phyloP scores from a whole-genome alignment of 2,113 vertebrate genomes.

The Laticauda laticaudata region DNA sequence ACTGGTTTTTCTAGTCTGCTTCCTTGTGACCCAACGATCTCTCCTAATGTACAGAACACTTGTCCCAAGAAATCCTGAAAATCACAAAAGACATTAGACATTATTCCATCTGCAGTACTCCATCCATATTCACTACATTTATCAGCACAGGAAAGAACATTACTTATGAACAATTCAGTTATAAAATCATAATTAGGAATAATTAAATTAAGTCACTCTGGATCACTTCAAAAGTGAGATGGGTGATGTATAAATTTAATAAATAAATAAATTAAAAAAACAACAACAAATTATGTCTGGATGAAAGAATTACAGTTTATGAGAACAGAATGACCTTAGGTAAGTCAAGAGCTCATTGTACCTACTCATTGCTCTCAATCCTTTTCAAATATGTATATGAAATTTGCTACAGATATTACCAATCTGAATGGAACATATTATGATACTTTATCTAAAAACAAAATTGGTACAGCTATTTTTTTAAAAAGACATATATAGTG shows the following conservation, averaged over 20 bases:
- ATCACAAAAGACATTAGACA: constrained; percentile 29
- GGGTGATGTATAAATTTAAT: neutral
- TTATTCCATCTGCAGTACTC: neutral
- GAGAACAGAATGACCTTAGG: neutral
- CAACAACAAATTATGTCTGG: neutral
- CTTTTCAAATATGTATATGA: neutral
- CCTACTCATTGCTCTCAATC: neutral
- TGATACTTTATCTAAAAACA: neutral
- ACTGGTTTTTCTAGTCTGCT: constrained; percentile 90
- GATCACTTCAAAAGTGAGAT: neutral
- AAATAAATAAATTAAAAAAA: neutral
- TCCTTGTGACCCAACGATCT: constrained; percentile 93
- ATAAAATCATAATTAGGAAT: neutral
- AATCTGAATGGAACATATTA: neutral
- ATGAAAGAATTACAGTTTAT: neutral
- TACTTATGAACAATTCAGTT: neutral
- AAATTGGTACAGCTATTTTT: neutral
- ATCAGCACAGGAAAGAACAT: neutral
- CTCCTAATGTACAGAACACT: constrained; percentile 89
- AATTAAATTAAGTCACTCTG: neutral
- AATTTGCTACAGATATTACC: neutral
- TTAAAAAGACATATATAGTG: neutral
- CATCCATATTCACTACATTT: neutral
- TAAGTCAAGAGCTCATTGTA: neutral
- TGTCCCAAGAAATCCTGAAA: constrained; percentile 96